phyloP scores from a whole-genome alignment of 1,140 invertebrate species.

The Drosophila subpulchrella region DNA sequence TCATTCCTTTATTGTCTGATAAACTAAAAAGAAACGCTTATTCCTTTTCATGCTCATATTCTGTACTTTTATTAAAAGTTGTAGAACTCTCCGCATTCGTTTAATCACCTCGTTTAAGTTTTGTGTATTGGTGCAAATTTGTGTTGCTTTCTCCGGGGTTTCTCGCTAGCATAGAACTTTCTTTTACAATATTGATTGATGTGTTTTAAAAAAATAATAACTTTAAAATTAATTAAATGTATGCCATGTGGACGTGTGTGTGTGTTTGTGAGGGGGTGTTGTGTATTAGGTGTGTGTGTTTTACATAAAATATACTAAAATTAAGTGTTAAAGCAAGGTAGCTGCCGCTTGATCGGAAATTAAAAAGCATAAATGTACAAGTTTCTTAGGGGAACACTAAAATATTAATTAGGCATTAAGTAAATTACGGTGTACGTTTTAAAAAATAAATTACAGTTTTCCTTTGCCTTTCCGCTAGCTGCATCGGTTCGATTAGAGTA shows the following conservation, averaged over 20 bases:
- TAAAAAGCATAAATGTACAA: slow-evolving; percentile 67
- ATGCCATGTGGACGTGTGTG: slow-evolving; percentile 55
- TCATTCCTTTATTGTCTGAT: neutral
- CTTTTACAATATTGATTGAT: slow-evolving; percentile 60
- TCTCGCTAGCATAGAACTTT: slow-evolving; percentile 50
- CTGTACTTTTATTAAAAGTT: slow-evolving; percentile 77
- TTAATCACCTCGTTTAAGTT: slow-evolving; percentile 58
- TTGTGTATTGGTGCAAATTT: slow-evolving; percentile 54
- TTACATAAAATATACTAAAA: slow-evolving; percentile 61
- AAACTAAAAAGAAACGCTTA: slow-evolving; percentile 2
- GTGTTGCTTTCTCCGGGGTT: slow-evolving; percentile 31
- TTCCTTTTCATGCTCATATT: slow-evolving; percentile 41
- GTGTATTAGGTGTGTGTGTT: slow-evolving; percentile 31
- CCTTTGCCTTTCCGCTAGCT: slow-evolving; percentile 36
- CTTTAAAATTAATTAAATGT: slow-evolving; percentile 76
- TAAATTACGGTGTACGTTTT: slow-evolving; percentile 43
- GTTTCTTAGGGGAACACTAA: slow-evolving; percentile 47
- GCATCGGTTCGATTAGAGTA: slow-evolving; percentile 37
- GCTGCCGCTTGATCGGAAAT: slow-evolving; percentile 30
- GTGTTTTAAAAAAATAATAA: slow-evolving; percentile 74
- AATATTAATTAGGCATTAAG: slow-evolving; percentile 45
- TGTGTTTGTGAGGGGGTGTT: slow-evolving; percentile 27
- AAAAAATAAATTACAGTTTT: slow-evolving; percentile 64
- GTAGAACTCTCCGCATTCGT: slow-evolving; percentile 48
- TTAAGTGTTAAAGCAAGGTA: slow-evolving; percentile 71